These are phyloP conservation scores for Kradibia gibbosae DNA, from an alignment of 1,140 invertebrate genomes.

Conservation along the genomic window DNA sequence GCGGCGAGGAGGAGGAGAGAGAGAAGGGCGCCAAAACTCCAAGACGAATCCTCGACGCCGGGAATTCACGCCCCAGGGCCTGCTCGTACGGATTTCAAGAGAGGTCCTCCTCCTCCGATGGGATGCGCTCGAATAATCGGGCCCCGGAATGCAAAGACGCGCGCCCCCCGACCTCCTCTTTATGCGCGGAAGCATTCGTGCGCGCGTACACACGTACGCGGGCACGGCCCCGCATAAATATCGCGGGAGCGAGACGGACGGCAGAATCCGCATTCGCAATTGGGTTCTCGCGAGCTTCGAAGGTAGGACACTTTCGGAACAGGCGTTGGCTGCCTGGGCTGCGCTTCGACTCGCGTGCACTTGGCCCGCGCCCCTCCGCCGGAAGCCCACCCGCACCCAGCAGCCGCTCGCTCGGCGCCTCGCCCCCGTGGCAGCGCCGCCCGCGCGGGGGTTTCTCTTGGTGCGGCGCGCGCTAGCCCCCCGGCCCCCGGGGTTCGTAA, in stretches of 20 bases:
- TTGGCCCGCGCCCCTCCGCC: background rate
- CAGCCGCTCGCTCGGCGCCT: too few species aligned
- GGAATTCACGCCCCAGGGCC: background rate
- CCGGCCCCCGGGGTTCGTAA: conserved; percentile 51
- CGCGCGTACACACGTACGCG: background rate
- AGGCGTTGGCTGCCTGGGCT: conserved; percentile 45
- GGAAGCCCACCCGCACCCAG: background rate
- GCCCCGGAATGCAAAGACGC: background rate
- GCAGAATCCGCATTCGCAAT: conserved; percentile 25
- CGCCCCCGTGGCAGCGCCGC: conserved; percentile 71
- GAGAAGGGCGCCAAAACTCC: too few species aligned
- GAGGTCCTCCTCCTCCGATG: background rate
- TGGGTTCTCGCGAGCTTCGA: conserved; percentile 42
- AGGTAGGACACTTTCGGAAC: conserved; percentile 64
- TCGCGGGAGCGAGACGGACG: background rate
- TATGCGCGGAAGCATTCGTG: background rate
- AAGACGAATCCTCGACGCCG: too few species aligned
- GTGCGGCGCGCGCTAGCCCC: conserved; percentile 69
- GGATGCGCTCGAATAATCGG: background rate
- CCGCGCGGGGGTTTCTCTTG: too few species aligned
- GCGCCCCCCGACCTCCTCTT: background rate
- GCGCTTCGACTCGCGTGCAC: background rate
- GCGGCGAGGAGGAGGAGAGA: background rate
- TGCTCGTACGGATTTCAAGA: background rate
- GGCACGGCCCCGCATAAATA: conserved; percentile 19